phyloP scores from a whole-genome alignment of 35 echinoderm and acorn worm species.

The Patiria miniata region DNA sequence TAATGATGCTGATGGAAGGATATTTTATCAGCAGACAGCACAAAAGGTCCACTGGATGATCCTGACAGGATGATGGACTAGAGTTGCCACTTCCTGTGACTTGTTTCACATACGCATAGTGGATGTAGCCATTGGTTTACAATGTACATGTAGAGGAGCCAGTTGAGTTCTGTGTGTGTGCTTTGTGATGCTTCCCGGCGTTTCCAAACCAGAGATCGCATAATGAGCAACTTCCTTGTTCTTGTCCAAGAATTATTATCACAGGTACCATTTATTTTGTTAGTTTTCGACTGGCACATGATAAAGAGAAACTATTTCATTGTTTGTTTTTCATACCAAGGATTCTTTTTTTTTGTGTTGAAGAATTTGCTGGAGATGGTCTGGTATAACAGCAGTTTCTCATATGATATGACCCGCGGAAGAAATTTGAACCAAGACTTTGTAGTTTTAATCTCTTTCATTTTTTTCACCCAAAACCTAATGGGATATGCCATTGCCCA shows the following conservation, averaged over 20 bases:
- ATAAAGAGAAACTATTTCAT: background rate
- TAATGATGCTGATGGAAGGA: background rate
- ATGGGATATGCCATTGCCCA: no score
- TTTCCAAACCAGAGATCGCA: slow-evolving; percentile 7
- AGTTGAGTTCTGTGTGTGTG: no score
- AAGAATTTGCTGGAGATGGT: no score
- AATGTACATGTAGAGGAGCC: no score
- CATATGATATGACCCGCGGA: no score
- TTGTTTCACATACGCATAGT: background rate
- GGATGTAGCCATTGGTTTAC: background rate
- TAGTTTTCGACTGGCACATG: background rate
- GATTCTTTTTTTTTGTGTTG: no score
- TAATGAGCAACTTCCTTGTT: slow-evolving; percentile 21
- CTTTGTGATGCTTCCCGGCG: background rate
- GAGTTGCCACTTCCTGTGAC: background rate
- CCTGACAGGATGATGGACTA: background rate
- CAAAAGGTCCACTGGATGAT: background rate
- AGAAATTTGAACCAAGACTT: no score
- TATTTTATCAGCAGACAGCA: background rate
- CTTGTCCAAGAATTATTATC: slow-evolving; percentile 14
- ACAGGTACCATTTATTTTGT: slow-evolving; percentile 3
- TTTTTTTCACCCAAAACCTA: no score
- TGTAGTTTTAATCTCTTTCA: no score
- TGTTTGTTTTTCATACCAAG: no score
- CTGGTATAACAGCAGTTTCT: no score